Evolutionary conservation across 2,797 vertebrate genomes (phyloP).

Genomic region (Hippoglossus hippoglossus): DNA sequence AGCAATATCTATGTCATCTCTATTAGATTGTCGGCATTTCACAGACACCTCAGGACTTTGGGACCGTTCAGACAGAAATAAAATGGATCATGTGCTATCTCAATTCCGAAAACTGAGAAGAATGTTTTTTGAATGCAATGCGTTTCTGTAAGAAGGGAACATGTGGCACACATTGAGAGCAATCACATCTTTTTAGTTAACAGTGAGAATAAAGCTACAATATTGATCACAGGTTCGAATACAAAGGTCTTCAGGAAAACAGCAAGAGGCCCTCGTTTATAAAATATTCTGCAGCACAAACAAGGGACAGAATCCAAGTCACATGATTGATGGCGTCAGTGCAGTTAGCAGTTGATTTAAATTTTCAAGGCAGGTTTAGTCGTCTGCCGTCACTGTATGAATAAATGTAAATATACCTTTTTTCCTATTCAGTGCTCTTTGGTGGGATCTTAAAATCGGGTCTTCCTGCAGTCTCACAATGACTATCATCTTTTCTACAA

Average conservation of each 20-base stretch:
- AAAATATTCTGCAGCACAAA: conserved; percentile 54
- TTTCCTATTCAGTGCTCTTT: conserved; percentile 33
- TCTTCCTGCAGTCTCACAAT: conserved; percentile 19
- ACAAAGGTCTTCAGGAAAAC: conserved; percentile 59
- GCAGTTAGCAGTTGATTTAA: conserved; percentile 12
- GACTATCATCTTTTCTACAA: neutral
- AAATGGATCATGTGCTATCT: too few species aligned
- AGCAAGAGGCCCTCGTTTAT: conserved; percentile 39
- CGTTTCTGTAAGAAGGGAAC: conserved; percentile 1
- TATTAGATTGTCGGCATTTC: too few species aligned
- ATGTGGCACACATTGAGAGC: conserved; percentile 23
- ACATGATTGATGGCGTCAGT: conserved; percentile 4
- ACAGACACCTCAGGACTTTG: too few species aligned
- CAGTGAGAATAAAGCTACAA: conserved; percentile 66
- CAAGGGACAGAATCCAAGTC: conserved; percentile 37
- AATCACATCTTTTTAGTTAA: conserved; percentile 65
- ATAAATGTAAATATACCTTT: conserved; percentile 26
- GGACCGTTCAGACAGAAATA: too few species aligned
- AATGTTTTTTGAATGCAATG: too few species aligned
- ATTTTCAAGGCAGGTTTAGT: conserved; percentile 17
- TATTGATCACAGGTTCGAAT: conserved; percentile 58
- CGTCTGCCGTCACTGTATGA: conserved; percentile 2
- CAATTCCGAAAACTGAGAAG: too few species aligned
- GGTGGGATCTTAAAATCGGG: conserved; percentile 34
- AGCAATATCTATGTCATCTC: too few species aligned